A percentile compares a stretch with the other conserved stretches of the same genome.
Evolutionary conservation across 2,797 vertebrate genomes (phyloP).

Genomic region (Carcharodon carcharias): DNA sequence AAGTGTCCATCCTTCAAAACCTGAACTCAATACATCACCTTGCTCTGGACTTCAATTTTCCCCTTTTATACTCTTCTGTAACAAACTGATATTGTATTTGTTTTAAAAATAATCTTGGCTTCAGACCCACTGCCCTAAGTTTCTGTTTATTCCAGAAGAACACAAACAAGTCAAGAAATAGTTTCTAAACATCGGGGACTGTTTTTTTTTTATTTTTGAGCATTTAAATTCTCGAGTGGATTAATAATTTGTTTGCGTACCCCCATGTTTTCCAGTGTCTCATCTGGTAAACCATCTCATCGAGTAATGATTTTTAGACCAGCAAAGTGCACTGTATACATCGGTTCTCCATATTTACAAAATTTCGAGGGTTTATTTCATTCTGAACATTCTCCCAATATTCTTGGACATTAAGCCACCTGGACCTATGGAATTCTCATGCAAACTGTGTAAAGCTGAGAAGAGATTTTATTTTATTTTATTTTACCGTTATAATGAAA

Average conservation of each 20-base stretch:
- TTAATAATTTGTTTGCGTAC: neutral
- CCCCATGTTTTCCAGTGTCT: neutral
- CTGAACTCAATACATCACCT: neutral
- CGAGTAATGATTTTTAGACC: neutral
- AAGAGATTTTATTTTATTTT: too few relatives aligned
- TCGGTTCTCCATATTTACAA: neutral
- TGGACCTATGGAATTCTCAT: neutral
- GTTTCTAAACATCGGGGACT: neutral
- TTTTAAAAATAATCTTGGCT: neutral
- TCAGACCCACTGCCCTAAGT: neutral
- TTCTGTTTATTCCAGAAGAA: neutral
- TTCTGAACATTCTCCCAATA: neutral
- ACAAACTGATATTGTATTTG: neutral
- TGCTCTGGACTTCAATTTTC: neutral
- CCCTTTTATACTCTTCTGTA: neutral
- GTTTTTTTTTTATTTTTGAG: neutral
- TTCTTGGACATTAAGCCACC: neutral
- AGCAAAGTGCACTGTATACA: neutral
- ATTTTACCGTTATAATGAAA: neutral
- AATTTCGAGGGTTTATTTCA: neutral
- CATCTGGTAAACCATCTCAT: neutral
- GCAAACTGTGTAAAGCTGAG: neutral
- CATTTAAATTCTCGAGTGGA: neutral
- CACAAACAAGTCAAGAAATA: neutral
- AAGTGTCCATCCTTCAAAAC: neutral